Evolutionary conservation across 1,140 invertebrate species (phyloP), one percentile per base, ranked within the genome.

Genomic region (Papilio machaon): DNA sequence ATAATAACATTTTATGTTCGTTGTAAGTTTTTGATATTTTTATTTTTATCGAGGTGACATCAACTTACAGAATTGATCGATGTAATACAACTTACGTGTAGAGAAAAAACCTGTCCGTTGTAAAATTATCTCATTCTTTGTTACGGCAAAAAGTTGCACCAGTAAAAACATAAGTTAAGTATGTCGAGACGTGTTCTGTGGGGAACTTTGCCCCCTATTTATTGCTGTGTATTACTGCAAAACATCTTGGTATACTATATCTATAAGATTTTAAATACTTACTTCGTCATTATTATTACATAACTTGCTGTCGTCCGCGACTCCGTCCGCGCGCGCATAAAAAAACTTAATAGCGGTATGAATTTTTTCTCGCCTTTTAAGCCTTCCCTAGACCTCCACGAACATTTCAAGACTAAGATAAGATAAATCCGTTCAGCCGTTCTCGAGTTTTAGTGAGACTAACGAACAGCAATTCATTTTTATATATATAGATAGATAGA

Each of bases 121-220:
- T 15, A 38, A 70, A 35, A 35, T 70, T 70, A 70, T 38, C 64
- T 70, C 30, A 70, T 70, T 70, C 64, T 35, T 11, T 10, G 64
- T 67, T 64, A 64, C 64, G 64, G 64, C 23, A 70, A 70, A 70
- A 70, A 70, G 23, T 35, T 35, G 64, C 35, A 35, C 64, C 15
- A 13, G 30, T 35, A 60, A 54, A 54, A 67, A 67, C 23, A 35
- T 67, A 67, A 67, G 30, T 70, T 38, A 70, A 38, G 30, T 30
- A 8, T 70, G 60, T 30, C 23, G 23, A 64, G 60, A 30, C 23
- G 60, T 11, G 60, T 64, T 35, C 5, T 60, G 58, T 6, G 11
- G 64, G 64, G 64, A 70, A 70, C 64, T 70, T 70, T 70, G 64
- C 64, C 64, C 64, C 30, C 30, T 19, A 10, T 19, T 35, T 67